These are phyloP conservation scores for Tetramorium parvispinum DNA, from an alignment of 1,140 invertebrate genomes.

Conservation along the genomic window DNA sequence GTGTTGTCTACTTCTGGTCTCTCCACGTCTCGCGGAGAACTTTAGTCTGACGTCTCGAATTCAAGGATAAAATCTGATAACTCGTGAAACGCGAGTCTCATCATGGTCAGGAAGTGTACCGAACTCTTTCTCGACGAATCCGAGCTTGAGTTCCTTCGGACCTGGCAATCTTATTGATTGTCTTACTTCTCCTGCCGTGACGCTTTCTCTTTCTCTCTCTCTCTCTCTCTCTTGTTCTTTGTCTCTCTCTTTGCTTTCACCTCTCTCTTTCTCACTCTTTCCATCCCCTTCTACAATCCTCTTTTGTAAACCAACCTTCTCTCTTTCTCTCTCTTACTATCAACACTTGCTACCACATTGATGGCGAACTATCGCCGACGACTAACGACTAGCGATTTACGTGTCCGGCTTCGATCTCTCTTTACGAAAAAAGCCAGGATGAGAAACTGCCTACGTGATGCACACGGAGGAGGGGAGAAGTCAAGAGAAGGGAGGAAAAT, in stretches of 20 bases:
- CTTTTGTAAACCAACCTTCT: background rate
- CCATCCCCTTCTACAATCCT: background rate
- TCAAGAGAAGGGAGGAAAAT: background rate
- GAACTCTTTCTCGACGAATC: constrained; percentile 68
- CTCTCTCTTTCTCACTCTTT: constrained; percentile 38
- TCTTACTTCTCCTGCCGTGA: constrained; percentile 74
- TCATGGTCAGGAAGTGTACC: constrained; percentile 55
- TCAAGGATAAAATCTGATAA: constrained; percentile 56
- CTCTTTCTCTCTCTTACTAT: constrained; percentile 17
- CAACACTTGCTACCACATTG: constrained; percentile 29
- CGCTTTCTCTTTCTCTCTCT: constrained; percentile 26
- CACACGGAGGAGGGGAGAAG: background rate
- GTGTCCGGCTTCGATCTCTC: constrained; percentile 68
- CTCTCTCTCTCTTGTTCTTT: background rate
- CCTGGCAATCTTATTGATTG: constrained; percentile 81
- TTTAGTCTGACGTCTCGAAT: constrained; percentile 54
- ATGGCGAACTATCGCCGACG: constrained; percentile 62
- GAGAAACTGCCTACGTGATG: constrained; percentile 60
- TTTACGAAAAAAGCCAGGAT: constrained; percentile 24
- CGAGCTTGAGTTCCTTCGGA: constrained; percentile 71
- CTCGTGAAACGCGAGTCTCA: constrained; percentile 44
- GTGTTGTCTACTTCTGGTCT: constrained; percentile 6
- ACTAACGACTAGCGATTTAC: constrained; percentile 75
- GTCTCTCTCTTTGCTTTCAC: background rate
- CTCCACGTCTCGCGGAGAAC: constrained; percentile 9